Evolutionary conservation across 2,888 invertebrate species (phyloP).

Genomic region (Stenodera caucasica): DNA sequence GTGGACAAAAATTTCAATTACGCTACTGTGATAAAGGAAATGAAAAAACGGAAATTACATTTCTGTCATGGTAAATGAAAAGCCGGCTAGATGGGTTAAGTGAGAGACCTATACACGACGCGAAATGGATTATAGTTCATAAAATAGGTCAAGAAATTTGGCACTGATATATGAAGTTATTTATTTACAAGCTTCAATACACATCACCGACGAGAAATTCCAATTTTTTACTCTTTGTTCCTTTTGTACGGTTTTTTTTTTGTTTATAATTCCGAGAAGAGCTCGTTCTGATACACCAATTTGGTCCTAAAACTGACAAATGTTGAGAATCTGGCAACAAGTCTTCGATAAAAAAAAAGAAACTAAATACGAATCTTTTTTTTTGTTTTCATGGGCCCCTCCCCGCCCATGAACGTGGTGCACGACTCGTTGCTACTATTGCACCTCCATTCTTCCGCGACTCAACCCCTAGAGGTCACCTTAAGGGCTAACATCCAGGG

Average conservation of each 20-base stretch:
- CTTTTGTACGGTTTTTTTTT: background rate
- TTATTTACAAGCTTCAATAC: conserved; percentile 13
- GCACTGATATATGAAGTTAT: conserved; percentile 21
- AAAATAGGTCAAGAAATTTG: conserved; percentile 21
- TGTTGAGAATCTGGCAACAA: no score
- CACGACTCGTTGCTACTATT: no score
- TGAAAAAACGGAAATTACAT: conserved; percentile 27
- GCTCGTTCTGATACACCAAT: no score
- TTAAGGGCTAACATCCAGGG: no score
- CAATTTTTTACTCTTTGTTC: background rate
- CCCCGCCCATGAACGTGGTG: no score
- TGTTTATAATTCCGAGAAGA: no score
- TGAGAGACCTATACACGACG: background rate
- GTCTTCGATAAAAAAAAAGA: no score
- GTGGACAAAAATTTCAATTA: conserved; percentile 20
- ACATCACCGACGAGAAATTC: background rate
- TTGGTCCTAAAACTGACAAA: no score
- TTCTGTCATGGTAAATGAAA: conserved; percentile 23
- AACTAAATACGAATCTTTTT: no score
- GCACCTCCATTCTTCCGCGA: no score
- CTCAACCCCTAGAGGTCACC: no score
- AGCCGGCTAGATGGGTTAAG: conserved; percentile 14
- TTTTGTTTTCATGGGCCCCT: no score
- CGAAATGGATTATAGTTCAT: conserved; percentile 19
- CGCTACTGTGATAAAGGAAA: conserved; percentile 17